phyloP scores from a whole-genome alignment of 1,140 invertebrate genomes.

The Artemia franciscana region DNA sequence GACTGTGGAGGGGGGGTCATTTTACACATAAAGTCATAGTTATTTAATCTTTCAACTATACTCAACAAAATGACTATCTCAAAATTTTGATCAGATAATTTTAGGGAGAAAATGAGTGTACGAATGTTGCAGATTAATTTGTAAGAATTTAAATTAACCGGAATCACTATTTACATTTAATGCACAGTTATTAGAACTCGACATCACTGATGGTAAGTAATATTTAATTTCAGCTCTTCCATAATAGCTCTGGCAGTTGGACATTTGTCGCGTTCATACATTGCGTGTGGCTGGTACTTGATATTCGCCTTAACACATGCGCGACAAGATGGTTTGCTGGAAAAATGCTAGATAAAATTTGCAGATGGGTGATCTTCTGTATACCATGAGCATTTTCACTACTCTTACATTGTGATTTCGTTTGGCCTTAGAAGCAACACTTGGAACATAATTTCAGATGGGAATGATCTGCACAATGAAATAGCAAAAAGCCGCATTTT shows the following conservation, averaged over 20 bases:
- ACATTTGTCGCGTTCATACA: not conserved
- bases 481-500: not conserved
- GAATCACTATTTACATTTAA: not conserved
- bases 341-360: not conserved
- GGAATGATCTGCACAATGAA: not conserved
- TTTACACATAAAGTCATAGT: too few species aligned
- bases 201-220: not conserved
- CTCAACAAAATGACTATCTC: too few species aligned
- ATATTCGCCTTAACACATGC: not conserved
- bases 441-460: not conserved
- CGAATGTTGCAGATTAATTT: not conserved
- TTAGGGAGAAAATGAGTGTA: too few species aligned
- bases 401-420: not conserved
- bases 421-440: not conserved
- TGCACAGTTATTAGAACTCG: not conserved
- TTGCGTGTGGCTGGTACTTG: not conserved
- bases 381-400: not conserved
- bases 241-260: not conserved
- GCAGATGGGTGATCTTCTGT: not conserved
- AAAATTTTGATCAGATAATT: too few species aligned
- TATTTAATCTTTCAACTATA: too few species aligned
- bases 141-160: too few species aligned
- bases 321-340: not conserved
- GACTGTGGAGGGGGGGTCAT: too few species aligned
- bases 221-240: not conserved